Percentiles rank a stretch among this genome's conserved stretches.
Evolutionary conservation across 2,888 invertebrate genomes (phyloP).

Genomic region (Junonia oenone): DNA sequence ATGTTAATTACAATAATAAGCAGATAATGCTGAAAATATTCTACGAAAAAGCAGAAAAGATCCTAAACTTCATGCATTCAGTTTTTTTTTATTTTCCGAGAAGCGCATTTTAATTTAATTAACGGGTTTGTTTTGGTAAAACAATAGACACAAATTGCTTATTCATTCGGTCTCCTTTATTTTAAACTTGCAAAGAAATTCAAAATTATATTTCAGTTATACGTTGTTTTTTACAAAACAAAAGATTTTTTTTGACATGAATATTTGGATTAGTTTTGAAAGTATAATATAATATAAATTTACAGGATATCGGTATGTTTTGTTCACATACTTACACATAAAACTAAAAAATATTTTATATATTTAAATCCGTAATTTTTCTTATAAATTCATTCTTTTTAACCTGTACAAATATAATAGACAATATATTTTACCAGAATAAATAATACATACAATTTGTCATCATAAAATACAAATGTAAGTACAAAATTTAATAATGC

Average conservation of each 20-base stretch:
- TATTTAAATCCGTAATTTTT: too few species aligned
- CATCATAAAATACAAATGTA: not conserved
- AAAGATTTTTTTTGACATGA: not conserved
- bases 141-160: not conserved
- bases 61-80: not conserved
- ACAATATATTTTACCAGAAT: too few species aligned
- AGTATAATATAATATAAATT: too few species aligned
- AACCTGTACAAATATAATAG: too few species aligned
- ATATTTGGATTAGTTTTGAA: too few species aligned
- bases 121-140: not conserved
- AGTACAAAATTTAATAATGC: not conserved
- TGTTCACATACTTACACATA: too few species aligned
- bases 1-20: too few species aligned
- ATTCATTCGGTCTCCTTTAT: not conserved
- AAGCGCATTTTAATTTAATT: not conserved
- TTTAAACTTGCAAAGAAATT: not conserved
- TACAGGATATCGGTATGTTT: too few species aligned
- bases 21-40: not conserved
- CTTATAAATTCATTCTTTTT: too few species aligned
- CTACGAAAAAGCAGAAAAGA: not conserved
- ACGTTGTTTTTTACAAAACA: not conserved
- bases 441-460: not conserved
- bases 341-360: too few species aligned
- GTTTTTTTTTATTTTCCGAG: not conserved
- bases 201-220: not conserved